Evolutionary conservation across 2,797 vertebrate species (phyloP).

Genomic region (Hyperoplus immaculatus): DNA sequence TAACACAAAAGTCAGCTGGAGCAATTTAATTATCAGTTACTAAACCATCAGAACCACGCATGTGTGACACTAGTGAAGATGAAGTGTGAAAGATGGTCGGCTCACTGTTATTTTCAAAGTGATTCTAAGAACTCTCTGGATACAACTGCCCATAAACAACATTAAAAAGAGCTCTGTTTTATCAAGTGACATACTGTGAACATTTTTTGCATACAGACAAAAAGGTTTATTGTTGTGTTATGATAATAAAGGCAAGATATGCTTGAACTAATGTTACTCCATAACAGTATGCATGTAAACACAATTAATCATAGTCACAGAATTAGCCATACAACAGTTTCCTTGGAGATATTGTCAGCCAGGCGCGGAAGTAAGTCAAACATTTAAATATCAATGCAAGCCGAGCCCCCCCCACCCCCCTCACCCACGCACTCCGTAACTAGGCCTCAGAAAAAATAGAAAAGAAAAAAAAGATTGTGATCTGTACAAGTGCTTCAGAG

Average conservation of each 20-base stretch:
- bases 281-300: background rate
- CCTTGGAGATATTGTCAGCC: conserved; percentile 10
- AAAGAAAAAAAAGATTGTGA: conserved; percentile 49
- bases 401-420: too few species aligned
- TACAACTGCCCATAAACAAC: conserved; percentile 5
- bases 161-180: conserved; percentile 2
- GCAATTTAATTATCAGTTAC: conserved; percentile 22
- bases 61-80: conserved; percentile 27
- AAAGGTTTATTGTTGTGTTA: too few species aligned
- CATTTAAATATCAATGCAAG: conserved; percentile 52
- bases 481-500: conserved; percentile 58
- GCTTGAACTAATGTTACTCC: conserved; percentile 7
- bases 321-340: background rate
- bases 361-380: conserved; percentile 56
- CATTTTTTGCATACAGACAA: background rate
- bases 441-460: conserved; percentile 39
- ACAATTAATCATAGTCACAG: background rate
- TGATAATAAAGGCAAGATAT: background rate
- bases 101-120: background rate
- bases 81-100: conserved; percentile 21
- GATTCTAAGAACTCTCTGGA: conserved; percentile 1
- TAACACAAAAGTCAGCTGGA: conserved; percentile 10
- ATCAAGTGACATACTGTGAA: background rate
- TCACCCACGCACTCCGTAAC: conserved; percentile 40
- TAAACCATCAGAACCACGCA: conserved; percentile 8